Percentiles rank a stretch among this genome's conserved stretches.
These are phyloP conservation scores for Temnothorax unifasciatus DNA, from an alignment of 2,888 invertebrate genomes.

Conservation along the genomic window DNA sequence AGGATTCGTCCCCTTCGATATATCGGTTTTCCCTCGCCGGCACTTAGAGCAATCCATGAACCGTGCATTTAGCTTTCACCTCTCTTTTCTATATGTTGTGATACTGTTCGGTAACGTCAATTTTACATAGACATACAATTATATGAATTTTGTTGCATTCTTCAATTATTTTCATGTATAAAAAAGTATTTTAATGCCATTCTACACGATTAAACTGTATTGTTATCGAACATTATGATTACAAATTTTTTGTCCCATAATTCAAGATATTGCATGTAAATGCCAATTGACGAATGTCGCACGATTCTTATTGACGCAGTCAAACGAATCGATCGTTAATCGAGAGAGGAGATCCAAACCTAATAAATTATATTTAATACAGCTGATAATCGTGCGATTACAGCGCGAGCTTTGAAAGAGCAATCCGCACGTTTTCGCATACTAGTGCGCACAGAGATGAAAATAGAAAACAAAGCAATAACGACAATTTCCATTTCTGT, in stretches of 20 bases:
- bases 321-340: neutral
- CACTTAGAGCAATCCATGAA: slow-evolving; percentile 69
- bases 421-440: slow-evolving; percentile 5
- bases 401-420: slow-evolving; percentile 11
- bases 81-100: slow-evolving; percentile 44
- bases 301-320: neutral
- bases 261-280: neutral
- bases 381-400: neutral
- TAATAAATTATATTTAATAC: slow-evolving; percentile 21
- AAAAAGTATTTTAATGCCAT: neutral
- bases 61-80: slow-evolving; percentile 67
- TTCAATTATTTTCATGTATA: neutral
- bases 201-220: neutral
- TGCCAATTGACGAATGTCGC: neutral
- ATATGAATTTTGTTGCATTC: neutral
- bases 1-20: slow-evolving; percentile 73
- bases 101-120: neutral
- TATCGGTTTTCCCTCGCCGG: slow-evolving; percentile 63
- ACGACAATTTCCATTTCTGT: slow-evolving; percentile 52
- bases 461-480: slow-evolving; percentile 48
- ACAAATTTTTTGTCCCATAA: neutral
- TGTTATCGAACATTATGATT: neutral
- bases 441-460: slow-evolving; percentile 12
- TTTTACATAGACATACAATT: neutral
- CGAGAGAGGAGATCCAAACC: neutral